Evolutionary conservation across 1,140 invertebrate genomes (phyloP).

Genomic region (Penaeus vannamei): DNA sequence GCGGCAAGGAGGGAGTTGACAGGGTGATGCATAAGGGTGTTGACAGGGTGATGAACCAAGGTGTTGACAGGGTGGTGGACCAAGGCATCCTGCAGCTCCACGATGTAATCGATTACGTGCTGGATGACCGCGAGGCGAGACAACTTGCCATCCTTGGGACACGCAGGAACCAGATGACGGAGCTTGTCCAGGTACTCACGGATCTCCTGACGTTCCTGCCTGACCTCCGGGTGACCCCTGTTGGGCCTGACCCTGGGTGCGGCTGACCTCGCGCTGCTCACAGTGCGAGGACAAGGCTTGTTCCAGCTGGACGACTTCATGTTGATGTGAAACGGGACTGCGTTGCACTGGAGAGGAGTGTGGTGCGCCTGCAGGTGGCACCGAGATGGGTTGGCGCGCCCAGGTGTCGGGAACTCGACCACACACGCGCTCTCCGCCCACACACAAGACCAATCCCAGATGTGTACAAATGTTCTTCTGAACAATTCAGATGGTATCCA

Average conservation of each 20-base stretch:
- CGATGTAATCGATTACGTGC: conserved; percentile 59
- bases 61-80: conserved; percentile 59
- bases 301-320: conserved; percentile 49
- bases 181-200: conserved; percentile 60
- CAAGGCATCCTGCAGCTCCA: conserved; percentile 53
- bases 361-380: neutral
- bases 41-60: conserved; percentile 54
- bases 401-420: neutral
- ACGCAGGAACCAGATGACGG: conserved; percentile 55
- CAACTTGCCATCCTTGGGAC: conserved; percentile 55
- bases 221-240: conserved; percentile 44
- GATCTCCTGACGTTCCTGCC: conserved; percentile 57
- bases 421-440: conserved; percentile 50
- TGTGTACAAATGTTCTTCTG: conserved; percentile 32
- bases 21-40: neutral
- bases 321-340: neutral
- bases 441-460: conserved; percentile 39
- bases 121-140: conserved; percentile 55
- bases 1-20: conserved; percentile 31
- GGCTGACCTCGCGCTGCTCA: neutral
- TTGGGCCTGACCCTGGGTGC: conserved; percentile 20
- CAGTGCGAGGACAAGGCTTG: neutral
- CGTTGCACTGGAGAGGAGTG: neutral
- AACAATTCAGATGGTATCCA: neutral
- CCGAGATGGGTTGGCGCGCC: conserved; percentile 31